Percentiles rank a stretch among this genome's conserved stretches.
phyloP scores from a whole-genome alignment of 1,140 invertebrate species.

The Geopemphigus sp. region DNA sequence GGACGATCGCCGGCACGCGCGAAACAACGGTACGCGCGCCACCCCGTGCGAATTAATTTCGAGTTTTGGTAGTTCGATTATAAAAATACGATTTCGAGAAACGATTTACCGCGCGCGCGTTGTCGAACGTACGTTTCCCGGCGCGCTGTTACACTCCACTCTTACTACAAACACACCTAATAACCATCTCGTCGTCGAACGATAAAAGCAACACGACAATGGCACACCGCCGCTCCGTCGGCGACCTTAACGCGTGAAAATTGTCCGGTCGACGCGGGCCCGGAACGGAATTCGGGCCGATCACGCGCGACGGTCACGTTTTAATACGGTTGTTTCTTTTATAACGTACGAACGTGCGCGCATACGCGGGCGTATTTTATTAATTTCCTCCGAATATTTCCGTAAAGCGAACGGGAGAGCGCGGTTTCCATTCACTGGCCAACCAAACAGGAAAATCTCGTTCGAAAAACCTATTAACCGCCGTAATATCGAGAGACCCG shows the following conservation, averaged over 20 bases:
- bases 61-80: conserved; percentile 30
- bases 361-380: too few species aligned
- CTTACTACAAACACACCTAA: too few species aligned
- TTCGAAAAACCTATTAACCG: conserved; percentile 23
- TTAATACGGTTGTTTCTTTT: conserved; percentile 43
- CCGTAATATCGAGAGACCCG: not conserved
- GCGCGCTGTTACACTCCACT: too few species aligned
- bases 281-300: conserved; percentile 25
- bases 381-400: conserved; percentile 40
- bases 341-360: conserved; percentile 3
- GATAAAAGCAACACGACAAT: conserved; percentile 24
- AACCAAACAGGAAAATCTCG: conserved; percentile 8
- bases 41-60: conserved; percentile 27
- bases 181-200: too few species aligned
- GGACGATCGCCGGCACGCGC: not conserved
- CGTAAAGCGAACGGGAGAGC: too few species aligned
- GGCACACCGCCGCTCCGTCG: not conserved
- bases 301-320: conserved; percentile 46
- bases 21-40: not conserved
- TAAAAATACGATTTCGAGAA: conserved; percentile 14
- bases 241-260: conserved; percentile 39
- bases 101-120: too few species aligned
- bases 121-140: too few species aligned
- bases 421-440: not conserved
- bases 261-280: not conserved